Percentiles rank a stretch among this genome's conserved stretches.
phyloP scores from a whole-genome alignment of 2,113 vertebrate species.

The Acinonyx jubatus region DNA sequence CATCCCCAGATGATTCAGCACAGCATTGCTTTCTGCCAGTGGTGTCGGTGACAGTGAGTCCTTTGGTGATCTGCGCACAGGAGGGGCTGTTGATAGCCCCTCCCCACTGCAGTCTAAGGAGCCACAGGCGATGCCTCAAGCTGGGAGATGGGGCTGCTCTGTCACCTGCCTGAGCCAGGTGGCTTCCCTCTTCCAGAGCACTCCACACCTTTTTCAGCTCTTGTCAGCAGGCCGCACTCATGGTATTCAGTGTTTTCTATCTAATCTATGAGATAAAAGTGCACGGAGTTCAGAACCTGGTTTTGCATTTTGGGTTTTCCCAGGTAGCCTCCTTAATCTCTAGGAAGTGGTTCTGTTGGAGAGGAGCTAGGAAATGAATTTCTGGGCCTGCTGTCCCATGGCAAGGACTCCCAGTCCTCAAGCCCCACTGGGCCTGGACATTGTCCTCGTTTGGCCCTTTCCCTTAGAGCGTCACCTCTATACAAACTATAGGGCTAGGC shows the following conservation, averaged over 20 bases:
- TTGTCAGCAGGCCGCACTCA: neutral
- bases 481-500: neutral
- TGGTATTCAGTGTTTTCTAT: neutral
- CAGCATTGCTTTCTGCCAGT: neutral
- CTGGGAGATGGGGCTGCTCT: neutral
- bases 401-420: neutral
- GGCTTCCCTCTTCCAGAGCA: neutral
- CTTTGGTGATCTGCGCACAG: neutral
- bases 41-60: neutral
- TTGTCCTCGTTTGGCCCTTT: neutral
- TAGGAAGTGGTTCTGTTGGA: neutral
- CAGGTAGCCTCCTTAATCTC: neutral
- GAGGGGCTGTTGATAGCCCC: neutral
- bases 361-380: constrained; percentile 11
- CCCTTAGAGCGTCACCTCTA: constrained; percentile 6
- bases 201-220: neutral
- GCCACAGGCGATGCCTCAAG: neutral
- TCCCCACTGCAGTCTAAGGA: neutral
- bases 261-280: neutral
- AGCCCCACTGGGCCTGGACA: neutral
- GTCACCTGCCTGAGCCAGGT: neutral
- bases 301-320: neutral
- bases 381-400: neutral
- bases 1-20: neutral
- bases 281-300: neutral